Evolutionary conservation across 2,888 invertebrate species (phyloP), one percentile per base, ranked within the genome.

Genomic region (Pantelozetes paolii): DNA sequence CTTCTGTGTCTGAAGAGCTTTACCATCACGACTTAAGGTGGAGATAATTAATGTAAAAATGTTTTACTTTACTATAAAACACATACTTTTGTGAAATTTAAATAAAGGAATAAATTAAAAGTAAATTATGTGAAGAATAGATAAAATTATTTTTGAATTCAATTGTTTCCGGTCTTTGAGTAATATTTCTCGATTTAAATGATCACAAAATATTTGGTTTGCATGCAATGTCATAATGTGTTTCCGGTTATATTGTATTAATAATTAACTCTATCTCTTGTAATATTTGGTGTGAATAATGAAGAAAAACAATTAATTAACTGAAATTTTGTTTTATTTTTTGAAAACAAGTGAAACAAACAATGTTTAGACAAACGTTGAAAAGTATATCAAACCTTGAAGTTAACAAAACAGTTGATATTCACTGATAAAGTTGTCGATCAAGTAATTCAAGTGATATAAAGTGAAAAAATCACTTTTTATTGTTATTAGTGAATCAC

Each of bases 361-460:
- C n/a, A n/a, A n/a, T n/a, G n/a, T n/a, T n/a, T n/a, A n/a, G n/a
- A n/a, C n/a, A n/a, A n/a, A n/a, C n/a, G 48, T 48, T 48, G 48
- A 5, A 28, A 26, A 13, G n/a, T 20, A 50, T 28, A 23, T 57
- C n/a, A 48, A 15, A 57, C 57, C 57, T 57, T 57, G 28, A 57
- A 23, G 1, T 57, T 57, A 2, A 2, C 8, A 30, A 5, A 57
- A 57, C 28, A 57, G 36, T 36, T 36, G n/a, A 54, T 20, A 54
- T 3, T 48, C 3, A 48, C n/a, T 59, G 26, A 64, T 32, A 64
- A 64, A 64, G 62, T 30, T 57, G 57, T 57, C 57, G 57, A 57
- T 57, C 57, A 57, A 57, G 18, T 30, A 30, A 57, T 57, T 57
- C 28, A 57, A 57, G 23, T 30, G 30, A 57, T 57, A 57, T 57